Evolutionary conservation across 2,797 vertebrate species (phyloP).

Genomic region (Clarias fuscus): DNA sequence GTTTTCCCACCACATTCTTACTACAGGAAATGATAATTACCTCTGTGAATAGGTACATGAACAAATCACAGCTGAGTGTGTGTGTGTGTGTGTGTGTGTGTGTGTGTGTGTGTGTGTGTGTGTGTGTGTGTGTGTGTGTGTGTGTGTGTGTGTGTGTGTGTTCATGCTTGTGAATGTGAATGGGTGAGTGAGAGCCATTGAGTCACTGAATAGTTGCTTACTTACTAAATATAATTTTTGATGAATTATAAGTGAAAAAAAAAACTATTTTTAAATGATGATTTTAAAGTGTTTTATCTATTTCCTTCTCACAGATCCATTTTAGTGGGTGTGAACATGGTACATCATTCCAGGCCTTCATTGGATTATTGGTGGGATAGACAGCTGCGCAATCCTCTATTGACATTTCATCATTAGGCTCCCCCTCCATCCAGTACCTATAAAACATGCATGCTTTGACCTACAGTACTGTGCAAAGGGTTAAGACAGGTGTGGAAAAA

Average conservation of each 20-base stretch:
- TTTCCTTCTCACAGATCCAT: constrained; percentile 73
- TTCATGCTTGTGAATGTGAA: not conserved
- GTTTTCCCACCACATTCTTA: not conserved
- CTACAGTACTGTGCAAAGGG: not conserved
- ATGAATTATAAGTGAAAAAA: not conserved
- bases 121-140: not conserved
- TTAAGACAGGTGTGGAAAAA: too few species aligned
- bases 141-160: not conserved
- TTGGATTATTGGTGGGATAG: constrained; percentile 60
- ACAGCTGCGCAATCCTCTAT: constrained; percentile 70
- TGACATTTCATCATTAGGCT: constrained; percentile 1
- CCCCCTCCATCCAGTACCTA: constrained; percentile 66
- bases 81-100: not conserved
- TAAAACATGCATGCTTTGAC: constrained; percentile 18
- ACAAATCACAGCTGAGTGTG: not conserved
- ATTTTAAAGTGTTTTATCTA: constrained; percentile 23
- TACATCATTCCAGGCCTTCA: constrained; percentile 71
- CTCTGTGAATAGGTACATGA: not conserved
- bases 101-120: constrained; percentile 2
- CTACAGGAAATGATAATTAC: not conserved
- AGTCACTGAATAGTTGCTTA: not conserved
- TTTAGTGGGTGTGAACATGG: constrained; percentile 61
- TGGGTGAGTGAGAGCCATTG: not conserved
- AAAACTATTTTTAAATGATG: not conserved
- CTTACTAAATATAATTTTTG: not conserved